Evolutionary conservation across 1,140 invertebrate genomes (phyloP), one percentile per base, ranked within the genome.

Genomic region (Drosophila bocqueti): DNA sequence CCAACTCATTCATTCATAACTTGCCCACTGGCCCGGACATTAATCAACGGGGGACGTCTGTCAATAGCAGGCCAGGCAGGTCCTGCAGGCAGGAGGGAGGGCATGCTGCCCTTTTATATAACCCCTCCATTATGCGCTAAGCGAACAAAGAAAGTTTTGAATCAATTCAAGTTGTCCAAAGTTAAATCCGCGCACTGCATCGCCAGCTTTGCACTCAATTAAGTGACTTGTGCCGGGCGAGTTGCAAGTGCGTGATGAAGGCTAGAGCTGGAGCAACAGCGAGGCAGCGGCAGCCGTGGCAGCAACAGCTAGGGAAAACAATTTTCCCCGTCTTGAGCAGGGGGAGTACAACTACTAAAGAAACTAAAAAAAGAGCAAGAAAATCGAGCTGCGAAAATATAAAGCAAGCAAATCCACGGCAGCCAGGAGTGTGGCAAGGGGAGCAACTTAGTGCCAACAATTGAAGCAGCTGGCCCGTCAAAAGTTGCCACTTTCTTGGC

Each of bases 141-240:
- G 80, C 74, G 68, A 84, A 90, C 77, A 89, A 89, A 84, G 85
- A 81, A 89, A 89, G 81, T 89, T 89, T 89, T 90, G 85, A 90
- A 89, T 89, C 84, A 89, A 89, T 89, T 90, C 85, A 89, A 90
- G 81, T 89, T 90, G 85, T 90, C 73, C 67, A 90, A 90, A 90
- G 78, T 89, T 89, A 90, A 89, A 90, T 89, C 85, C 68, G 71
- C 69, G 69, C 81, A 57, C 49, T 76, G 71, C 80, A 73, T 76
- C 83, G 65, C 59, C 69, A 85, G 85, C 86, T 89, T 89, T 89
- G 85, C 85, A 89, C 85, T 89, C 85, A 89, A 89, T 89, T 89
- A 89, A 89, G 79, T 90, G 79, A 82, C 82, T 85, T 77, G 60
- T 76, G 66, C 47, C 72, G 38, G 18, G 40, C 34, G 43, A 18